Percentiles rank a stretch among this genome's conserved stretches.
phyloP scores from a whole-genome alignment of 2,888 invertebrate species.

The Clitarchus hookeri region DNA sequence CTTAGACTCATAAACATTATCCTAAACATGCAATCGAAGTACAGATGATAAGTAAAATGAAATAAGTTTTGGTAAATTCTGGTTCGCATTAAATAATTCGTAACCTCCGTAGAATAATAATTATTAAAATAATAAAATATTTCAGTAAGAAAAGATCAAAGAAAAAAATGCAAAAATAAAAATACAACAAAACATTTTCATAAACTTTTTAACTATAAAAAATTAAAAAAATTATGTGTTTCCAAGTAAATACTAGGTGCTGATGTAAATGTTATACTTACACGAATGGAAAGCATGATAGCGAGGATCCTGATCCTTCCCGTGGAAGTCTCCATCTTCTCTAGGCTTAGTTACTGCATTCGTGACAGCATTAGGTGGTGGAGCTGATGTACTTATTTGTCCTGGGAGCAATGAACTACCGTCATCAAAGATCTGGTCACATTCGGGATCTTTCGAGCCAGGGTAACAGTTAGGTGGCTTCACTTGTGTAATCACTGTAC shows the following conservation, averaged over 20 bases:
- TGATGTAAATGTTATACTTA: constrained; percentile 45
- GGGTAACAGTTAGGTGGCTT: constrained; percentile 40
- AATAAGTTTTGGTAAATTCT: too few relatives aligned
- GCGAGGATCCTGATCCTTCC: constrained; percentile 48
- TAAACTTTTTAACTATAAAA: not conserved
- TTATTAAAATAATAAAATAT: too few relatives aligned
- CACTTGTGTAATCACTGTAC: constrained; percentile 25
- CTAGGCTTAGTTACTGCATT: not conserved
- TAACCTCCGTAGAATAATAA: too few relatives aligned
- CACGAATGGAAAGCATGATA: constrained; percentile 51
- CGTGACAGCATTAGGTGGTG: constrained; percentile 17
- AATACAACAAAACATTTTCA: too few relatives aligned
- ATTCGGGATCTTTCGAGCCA: constrained; percentile 39
- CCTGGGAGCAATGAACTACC: constrained; percentile 24
- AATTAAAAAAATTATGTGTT: not conserved
- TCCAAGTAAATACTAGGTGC: too few relatives aligned
- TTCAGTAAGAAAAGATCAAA: too few relatives aligned
- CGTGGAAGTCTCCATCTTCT: constrained; percentile 47
- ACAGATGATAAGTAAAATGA: too few relatives aligned
- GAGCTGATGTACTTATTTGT: constrained; percentile 1
- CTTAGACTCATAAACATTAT: too few relatives aligned
- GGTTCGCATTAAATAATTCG: too few relatives aligned
- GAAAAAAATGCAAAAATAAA: too few relatives aligned
- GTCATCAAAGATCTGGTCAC: constrained; percentile 23
- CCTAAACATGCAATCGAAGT: too few relatives aligned